These are phyloP conservation scores for Ibycter americanus DNA, from an alignment of 2,797 vertebrate genomes.

Conservation along the genomic window DNA sequence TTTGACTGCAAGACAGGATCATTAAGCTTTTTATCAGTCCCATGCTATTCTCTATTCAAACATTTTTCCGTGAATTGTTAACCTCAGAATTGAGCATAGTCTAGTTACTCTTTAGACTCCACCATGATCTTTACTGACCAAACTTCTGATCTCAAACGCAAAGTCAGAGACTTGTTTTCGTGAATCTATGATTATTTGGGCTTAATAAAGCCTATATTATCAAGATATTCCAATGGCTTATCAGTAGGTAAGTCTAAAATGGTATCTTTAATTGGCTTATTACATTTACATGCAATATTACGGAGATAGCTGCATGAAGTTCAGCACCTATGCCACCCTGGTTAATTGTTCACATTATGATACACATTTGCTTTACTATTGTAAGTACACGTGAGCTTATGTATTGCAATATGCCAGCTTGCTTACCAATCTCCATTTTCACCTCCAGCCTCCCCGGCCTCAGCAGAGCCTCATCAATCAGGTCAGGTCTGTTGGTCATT, in stretches of 20 bases:
- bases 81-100: neutral
- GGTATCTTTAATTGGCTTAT: neutral
- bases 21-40: neutral
- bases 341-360: neutral
- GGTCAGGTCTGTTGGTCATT: conserved; percentile 97
- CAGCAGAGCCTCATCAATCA: conserved; percentile 95
- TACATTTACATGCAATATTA: too few relatives aligned
- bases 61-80: neutral
- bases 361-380: neutral
- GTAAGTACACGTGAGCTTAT: neutral
- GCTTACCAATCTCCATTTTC: conserved; percentile 97
- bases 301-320: neutral
- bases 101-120: neutral
- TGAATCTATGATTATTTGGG: neutral
- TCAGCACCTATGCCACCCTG: neutral
- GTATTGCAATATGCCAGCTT: neutral
- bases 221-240: neutral
- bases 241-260: neutral
- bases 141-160: neutral
- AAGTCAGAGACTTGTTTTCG: neutral
- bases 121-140: neutral
- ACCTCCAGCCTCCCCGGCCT: conserved; percentile 94
- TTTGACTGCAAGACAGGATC: neutral
- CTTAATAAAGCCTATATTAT: neutral
- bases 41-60: neutral